phyloP scores from a whole-genome alignment of 2,797 vertebrate species.

The Remorina albescens region DNA sequence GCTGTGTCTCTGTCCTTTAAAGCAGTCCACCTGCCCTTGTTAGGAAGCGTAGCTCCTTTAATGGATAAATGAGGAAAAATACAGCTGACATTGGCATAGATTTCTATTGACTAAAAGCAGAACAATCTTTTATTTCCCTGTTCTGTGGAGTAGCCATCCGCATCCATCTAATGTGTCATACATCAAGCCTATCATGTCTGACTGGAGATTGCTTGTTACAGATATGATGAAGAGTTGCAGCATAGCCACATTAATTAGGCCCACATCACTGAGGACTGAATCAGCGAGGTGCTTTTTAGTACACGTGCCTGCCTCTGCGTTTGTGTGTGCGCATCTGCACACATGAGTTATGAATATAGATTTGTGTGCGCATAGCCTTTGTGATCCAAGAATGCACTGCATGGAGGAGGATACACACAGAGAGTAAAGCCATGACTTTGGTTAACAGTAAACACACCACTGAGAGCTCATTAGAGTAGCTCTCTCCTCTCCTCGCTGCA shows the following conservation, averaged over 20 bases:
- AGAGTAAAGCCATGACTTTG: slow-evolving; percentile 77
- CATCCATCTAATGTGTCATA: slow-evolving; percentile 44
- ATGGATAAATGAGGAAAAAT: slow-evolving; percentile 48
- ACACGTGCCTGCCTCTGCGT: slow-evolving; percentile 15
- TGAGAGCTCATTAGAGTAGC: slow-evolving; percentile 83
- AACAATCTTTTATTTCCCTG: slow-evolving; percentile 26
- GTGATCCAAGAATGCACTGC: slow-evolving; percentile 35
- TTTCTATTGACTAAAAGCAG: slow-evolving; percentile 52
- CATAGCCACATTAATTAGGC: slow-evolving; percentile 74
- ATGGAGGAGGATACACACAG: slow-evolving; percentile 39
- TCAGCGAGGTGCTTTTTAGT: slow-evolving; percentile 56
- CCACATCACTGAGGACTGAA: slow-evolving; percentile 59
- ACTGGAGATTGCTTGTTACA: slow-evolving; percentile 71
- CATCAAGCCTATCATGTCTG: slow-evolving; percentile 68
- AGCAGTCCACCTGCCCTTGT: slow-evolving; percentile 70
- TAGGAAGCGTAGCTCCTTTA: slow-evolving; percentile 60
- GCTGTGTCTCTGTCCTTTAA: slow-evolving; percentile 65
- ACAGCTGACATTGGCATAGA: slow-evolving; percentile 40
- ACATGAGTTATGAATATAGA: slow-evolving; percentile 54
- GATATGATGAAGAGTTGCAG: slow-evolving; percentile 74
- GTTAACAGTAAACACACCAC: slow-evolving; percentile 82
- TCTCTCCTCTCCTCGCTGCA: slow-evolving; percentile 65
- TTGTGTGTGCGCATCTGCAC: slow-evolving; percentile 27
- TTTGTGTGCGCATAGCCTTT: slow-evolving; percentile 38
- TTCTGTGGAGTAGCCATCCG: slow-evolving; percentile 42